phyloP scores from a whole-genome alignment of 1,140 invertebrate species.

The Heterodera schachtii region DNA sequence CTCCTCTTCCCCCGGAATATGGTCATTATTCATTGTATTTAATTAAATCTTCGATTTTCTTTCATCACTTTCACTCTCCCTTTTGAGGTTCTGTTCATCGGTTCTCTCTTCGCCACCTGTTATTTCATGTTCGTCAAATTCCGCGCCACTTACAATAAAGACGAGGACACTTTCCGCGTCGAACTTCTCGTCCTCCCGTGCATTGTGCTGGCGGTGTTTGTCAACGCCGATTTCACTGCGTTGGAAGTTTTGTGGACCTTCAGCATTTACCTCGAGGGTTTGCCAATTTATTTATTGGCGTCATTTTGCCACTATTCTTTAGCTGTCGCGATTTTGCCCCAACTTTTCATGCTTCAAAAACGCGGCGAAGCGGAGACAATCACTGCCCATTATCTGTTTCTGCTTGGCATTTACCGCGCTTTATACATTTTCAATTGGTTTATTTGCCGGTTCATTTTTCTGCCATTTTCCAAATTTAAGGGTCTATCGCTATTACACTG shows the following conservation, averaged over 20 bases:
- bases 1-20: no score
- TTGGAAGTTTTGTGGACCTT: constrained; percentile 90
- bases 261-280: constrained; percentile 90
- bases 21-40: no score
- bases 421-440: constrained; percentile 92
- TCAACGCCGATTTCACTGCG: constrained; percentile 66
- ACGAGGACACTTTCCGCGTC: constrained; percentile 74
- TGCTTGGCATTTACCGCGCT: constrained; percentile 85
- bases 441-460: not conserved
- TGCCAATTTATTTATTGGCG: not conserved
- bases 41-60: no score
- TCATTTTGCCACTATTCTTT: constrained; percentile 99
- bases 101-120: constrained; percentile 83
- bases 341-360: constrained; percentile 96
- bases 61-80: not conserved
- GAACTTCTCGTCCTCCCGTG: constrained; percentile 90
- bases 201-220: constrained; percentile 80
- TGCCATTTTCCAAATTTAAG: not conserved
- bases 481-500: constrained; percentile 92
- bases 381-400: constrained; percentile 97
- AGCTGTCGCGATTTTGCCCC: constrained; percentile 95
- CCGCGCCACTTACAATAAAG: constrained; percentile 71
- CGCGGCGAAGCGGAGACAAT: constrained; percentile 99
- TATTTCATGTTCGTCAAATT: constrained; percentile 97
- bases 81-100: constrained; percentile 79